Base-by-base conservation (phyloP, 2,113 vertebrate species). In the Lagopus leucura region DNA sequence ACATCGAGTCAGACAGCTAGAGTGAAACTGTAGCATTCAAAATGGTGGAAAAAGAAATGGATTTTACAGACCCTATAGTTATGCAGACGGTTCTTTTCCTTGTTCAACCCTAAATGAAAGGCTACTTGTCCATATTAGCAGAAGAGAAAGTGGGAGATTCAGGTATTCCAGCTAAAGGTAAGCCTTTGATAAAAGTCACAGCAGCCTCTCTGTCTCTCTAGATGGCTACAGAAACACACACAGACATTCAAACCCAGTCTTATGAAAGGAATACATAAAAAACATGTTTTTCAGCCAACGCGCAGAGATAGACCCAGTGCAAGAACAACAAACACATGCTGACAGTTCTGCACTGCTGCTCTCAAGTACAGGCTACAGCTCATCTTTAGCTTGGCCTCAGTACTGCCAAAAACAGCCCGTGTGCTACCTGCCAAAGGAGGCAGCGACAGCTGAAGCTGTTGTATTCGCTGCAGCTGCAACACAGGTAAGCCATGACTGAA, bases 231-330 rank as follows among this genome's bases (percentile, higher is more conserved):
- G 30, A 66, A 10, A 74, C 9, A 75, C 30, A 11, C 34, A 32
- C 28, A 61, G 25, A 77, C 40, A 48, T 63, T 22, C 87, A 28
- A 65, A n/a, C 3, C 19, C 40, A 19, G 22, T 5, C 7, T 11
- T 11, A 71, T 2, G 7, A 9, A 12, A 4, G 15, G 10, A 36
- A 18, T 28, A 74, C 9, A 25, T n/a, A 21, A 63, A 80, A 38
- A 45, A 11, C 3, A 1, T 4, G 20, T 42, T 43, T 16, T 28
- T 66, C 27, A 27, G 32, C 9, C 28, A 38, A 1, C 0, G 3
- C 25, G 13, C 57, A 73, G 54, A 61, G 7, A 30, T 11, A 43
- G 1, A 55, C 30, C 5, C 17, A 8, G 28, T 57, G 30, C 47
- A 19, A 43, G 34, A 71, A 30, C 45, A 73, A 28, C 5, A 48